Conservation (phyloP, 1,140 invertebrate species). For the Thaumetopoea pityocampa region DNA sequence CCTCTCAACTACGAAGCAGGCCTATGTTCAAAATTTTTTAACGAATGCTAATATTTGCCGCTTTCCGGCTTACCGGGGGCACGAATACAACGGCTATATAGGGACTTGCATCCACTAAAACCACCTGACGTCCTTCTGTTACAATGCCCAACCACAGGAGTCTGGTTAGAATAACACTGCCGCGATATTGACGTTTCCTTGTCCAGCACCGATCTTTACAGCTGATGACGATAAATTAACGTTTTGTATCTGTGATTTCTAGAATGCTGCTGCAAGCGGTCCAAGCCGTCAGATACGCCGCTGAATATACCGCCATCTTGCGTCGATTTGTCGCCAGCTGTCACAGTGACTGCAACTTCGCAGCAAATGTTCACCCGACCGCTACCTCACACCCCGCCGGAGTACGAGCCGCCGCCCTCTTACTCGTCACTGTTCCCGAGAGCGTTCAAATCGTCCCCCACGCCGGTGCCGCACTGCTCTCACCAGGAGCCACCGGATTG, state of each 20-base stretch:
- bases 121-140: no score
- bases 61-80: no score
- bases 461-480: slow-evolving; percentile 61
- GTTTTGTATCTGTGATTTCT: slow-evolving; percentile 19
- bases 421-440: slow-evolving; percentile 65
- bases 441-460: slow-evolving; percentile 60
- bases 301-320: slow-evolving; percentile 59
- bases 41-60: no score
- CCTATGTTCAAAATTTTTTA: no score
- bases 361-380: slow-evolving; percentile 44
- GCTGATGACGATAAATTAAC: no score
- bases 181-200: no score
- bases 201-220: no score
- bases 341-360: slow-evolving; percentile 53
- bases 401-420: slow-evolving; percentile 61
- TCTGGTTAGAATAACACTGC: no score
- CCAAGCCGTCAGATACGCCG: slow-evolving; percentile 63
- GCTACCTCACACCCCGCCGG: slow-evolving; percentile 45
- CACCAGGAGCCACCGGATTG: slow-evolving; percentile 55
- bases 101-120: no score
- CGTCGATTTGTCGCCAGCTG: slow-evolving; percentile 57
- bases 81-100: no score
- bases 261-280: slow-evolving; percentile 67
- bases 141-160: no score
- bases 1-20: no score